These are phyloP conservation scores for Dugesia japonica DNA, from an alignment of 2,888 invertebrate genomes.

Conservation along the genomic window DNA sequence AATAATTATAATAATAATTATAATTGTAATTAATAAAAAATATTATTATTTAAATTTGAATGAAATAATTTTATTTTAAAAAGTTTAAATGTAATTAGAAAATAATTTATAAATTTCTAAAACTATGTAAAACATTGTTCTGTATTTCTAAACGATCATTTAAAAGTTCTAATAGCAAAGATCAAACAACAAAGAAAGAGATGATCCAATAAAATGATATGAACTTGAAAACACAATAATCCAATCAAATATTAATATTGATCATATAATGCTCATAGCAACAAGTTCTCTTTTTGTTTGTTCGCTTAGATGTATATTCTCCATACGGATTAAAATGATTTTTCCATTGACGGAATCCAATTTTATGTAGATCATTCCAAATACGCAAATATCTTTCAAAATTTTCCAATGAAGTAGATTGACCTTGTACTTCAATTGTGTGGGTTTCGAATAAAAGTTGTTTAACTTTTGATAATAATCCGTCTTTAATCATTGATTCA, in stretches of 20 bases:
- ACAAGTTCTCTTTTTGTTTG: neutral
- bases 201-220: too few species aligned
- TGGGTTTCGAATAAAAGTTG: constrained; percentile 25
- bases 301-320: constrained; percentile 36
- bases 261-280: constrained; percentile 22
- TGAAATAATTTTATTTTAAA: too few species aligned
- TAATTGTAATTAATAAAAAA: too few species aligned
- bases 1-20: too few species aligned
- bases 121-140: too few species aligned
- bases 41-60: too few species aligned
- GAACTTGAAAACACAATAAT: too few species aligned
- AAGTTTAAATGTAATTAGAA: too few species aligned
- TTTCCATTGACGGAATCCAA: constrained; percentile 39
- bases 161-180: too few species aligned
- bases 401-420: constrained; percentile 45
- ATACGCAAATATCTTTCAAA: constrained; percentile 38
- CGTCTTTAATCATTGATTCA: constrained; percentile 36
- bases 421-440: constrained; percentile 41
- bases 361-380: constrained; percentile 37
- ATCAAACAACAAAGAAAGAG: too few species aligned
- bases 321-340: constrained; percentile 40
- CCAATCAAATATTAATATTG: constrained; percentile 23
- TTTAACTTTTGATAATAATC: constrained; percentile 21
- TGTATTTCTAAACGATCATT: too few species aligned
- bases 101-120: too few species aligned